These are phyloP conservation scores for Darevskia mixta DNA, from an alignment of 2,797 vertebrate species.

Conservation along the genomic window DNA sequence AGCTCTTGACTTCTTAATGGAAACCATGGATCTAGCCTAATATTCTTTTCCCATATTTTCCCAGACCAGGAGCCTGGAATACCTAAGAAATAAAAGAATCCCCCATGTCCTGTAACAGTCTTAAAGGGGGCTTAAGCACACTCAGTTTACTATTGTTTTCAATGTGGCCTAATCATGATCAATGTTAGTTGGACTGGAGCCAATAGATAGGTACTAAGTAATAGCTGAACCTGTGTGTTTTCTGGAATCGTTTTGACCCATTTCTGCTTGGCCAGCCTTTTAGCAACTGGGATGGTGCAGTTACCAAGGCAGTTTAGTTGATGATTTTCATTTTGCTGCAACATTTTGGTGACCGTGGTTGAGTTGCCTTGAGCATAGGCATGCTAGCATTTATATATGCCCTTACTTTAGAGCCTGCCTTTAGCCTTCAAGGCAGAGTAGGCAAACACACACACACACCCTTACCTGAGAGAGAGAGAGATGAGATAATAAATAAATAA, in stretches of 20 bases:
- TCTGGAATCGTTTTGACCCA: neutral
- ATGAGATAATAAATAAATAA: neutral
- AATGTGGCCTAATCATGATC: neutral
- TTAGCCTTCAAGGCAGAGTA: neutral
- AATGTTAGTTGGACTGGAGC: neutral
- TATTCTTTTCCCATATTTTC: neutral
- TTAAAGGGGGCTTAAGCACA: neutral
- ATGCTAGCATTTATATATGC: neutral
- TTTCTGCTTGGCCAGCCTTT: neutral
- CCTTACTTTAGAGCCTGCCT: neutral
- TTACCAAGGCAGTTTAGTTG: neutral
- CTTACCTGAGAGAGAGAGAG: neutral
- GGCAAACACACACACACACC: slow-evolving; percentile 1
- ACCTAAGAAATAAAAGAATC: neutral
- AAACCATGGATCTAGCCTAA: neutral
- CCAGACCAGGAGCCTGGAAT: neutral
- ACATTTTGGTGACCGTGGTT: no score
- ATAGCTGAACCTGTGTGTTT: neutral
- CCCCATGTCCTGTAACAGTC: neutral
- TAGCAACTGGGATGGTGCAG: neutral
- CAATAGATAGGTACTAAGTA: neutral
- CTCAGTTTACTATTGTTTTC: neutral
- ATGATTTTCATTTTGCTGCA: neutral
- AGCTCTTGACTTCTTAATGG: neutral
- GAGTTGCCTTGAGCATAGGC: neutral